Evolutionary conservation across 1,140 invertebrate genomes (phyloP).

Genomic region (Olivierus martensii): DNA sequence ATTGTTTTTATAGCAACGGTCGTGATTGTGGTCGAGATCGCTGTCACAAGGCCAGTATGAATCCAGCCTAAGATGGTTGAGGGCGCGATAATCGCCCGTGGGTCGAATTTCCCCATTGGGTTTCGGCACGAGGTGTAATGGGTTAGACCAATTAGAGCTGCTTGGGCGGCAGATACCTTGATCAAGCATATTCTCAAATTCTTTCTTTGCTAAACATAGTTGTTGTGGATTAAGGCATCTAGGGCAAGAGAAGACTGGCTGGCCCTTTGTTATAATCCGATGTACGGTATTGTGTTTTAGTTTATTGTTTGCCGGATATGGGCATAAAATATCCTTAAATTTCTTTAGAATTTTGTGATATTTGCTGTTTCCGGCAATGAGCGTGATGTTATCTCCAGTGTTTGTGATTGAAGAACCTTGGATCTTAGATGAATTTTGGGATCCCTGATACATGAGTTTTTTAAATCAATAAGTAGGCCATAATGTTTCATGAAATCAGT

Average conservation of each 20-base stretch:
- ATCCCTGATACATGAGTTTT: background rate
- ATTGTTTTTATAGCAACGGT: no score
- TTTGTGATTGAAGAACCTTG: background rate
- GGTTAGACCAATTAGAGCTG: no score
- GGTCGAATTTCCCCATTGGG: constrained; percentile 2
- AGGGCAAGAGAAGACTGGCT: background rate
- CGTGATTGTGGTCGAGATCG: no score
- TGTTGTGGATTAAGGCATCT: constrained; percentile 2
- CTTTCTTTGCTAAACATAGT: constrained; percentile 1
- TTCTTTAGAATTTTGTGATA: constrained; percentile 1
- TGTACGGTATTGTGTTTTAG: constrained; percentile 4
- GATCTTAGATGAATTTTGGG: background rate
- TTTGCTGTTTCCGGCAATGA: background rate
- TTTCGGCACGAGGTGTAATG: constrained; percentile 20
- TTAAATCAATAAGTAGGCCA: constrained; percentile 1
- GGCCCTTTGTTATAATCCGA: constrained; percentile 3
- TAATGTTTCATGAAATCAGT: constrained; percentile 8
- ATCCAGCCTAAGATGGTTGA: constrained; percentile 3
- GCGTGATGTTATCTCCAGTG: background rate
- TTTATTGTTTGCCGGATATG: background rate
- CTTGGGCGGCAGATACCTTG: no score
- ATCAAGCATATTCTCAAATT: background rate
- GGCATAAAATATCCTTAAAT: background rate
- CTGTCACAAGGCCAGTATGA: no score
- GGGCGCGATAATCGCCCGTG: constrained; percentile 5